A percentile compares a stretch with the other conserved stretches of the same genome.
These are phyloP conservation scores for Poeciliopsis turrubarensis DNA, from an alignment of 2,113 vertebrate genomes.

Conservation along the genomic window DNA sequence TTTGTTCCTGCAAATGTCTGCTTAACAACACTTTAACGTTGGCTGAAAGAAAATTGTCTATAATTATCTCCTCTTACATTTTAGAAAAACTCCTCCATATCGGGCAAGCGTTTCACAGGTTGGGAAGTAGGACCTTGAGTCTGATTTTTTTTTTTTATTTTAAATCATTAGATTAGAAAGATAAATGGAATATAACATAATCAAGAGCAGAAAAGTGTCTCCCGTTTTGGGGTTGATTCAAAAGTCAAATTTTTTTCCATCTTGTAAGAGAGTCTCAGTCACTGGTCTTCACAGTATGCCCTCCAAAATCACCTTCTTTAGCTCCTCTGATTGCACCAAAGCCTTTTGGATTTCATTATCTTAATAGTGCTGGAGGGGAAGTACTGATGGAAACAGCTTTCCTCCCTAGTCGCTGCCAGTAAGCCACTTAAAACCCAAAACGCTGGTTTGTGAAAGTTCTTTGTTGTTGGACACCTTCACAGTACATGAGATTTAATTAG, in stretches of 20 bases:
- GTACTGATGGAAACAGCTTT: constrained; percentile 34
- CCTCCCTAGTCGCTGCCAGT: not conserved
- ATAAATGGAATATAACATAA: constrained; percentile 42
- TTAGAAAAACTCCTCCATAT: constrained; percentile 49
- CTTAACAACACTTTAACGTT: constrained; percentile 40
- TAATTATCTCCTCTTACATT: constrained; percentile 42
- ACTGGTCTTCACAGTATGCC: constrained; percentile 42
- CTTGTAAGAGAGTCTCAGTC: constrained; percentile 36
- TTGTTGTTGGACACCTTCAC: not conserved
- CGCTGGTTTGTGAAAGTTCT: not conserved
- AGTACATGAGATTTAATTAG: not conserved
- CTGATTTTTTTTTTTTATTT: constrained; percentile 13
- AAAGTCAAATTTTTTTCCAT: not conserved
- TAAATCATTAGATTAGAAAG: constrained; percentile 49
- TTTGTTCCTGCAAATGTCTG: constrained; percentile 24
- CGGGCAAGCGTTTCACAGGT: constrained; percentile 26
- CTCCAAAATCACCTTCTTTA: constrained; percentile 38
- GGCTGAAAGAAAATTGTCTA: constrained; percentile 44
- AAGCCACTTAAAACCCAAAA: constrained; percentile 1
- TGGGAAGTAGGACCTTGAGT: constrained; percentile 34
- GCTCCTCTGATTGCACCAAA: constrained; percentile 49
- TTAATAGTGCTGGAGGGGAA: constrained; percentile 36
- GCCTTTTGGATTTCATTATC: constrained; percentile 42
- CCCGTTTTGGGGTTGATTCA: constrained; percentile 19
- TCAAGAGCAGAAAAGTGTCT: constrained; percentile 27